Percentiles rank a stretch among this genome's conserved stretches.
phyloP scores from a whole-genome alignment of 2,888 invertebrate species.

The Perizoma affinitatum region DNA sequence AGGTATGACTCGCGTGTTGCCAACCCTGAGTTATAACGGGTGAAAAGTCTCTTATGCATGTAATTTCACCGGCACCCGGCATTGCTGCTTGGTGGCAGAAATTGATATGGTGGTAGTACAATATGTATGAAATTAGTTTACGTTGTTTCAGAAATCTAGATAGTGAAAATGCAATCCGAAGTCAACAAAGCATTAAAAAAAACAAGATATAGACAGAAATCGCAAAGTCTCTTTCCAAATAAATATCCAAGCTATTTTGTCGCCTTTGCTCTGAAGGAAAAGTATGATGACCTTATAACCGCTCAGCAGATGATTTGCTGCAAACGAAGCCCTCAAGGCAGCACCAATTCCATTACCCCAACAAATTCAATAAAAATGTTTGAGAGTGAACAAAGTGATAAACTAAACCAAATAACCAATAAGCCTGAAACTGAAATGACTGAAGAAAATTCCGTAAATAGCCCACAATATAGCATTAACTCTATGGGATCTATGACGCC shows the following conservation, averaged over 20 bases:
- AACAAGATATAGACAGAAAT: slow-evolving; percentile 28
- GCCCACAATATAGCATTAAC: not conserved
- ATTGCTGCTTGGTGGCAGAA: too few relatives aligned
- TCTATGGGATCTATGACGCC: slow-evolving; percentile 15
- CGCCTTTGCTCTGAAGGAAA: slow-evolving; percentile 50
- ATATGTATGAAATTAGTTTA: not conserved
- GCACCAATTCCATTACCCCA: slow-evolving; percentile 41
- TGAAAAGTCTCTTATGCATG: too few relatives aligned
- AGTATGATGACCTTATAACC: slow-evolving; percentile 46
- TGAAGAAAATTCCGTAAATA: slow-evolving; percentile 2
- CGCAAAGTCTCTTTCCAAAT: slow-evolving; percentile 39
- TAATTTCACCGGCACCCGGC: too few relatives aligned
- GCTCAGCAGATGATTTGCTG: slow-evolving; percentile 44
- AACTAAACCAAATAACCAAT: slow-evolving; percentile 24
- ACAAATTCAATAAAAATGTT: slow-evolving; percentile 43
- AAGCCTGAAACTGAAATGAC: slow-evolving; percentile 34
- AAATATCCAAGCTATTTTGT: slow-evolving; percentile 47
- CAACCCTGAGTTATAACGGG: too few relatives aligned
- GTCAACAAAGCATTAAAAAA: slow-evolving; percentile 21
- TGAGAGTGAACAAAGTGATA: slow-evolving; percentile 31
- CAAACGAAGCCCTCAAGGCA: slow-evolving; percentile 41
- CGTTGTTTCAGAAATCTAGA: slow-evolving; percentile 30
- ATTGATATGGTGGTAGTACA: too few relatives aligned
- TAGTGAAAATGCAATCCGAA: slow-evolving; percentile 40
- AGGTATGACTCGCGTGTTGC: too few relatives aligned